Evolutionary conservation across 1,140 invertebrate species (phyloP).

Genomic region (Temnothorax nylanderi): DNA sequence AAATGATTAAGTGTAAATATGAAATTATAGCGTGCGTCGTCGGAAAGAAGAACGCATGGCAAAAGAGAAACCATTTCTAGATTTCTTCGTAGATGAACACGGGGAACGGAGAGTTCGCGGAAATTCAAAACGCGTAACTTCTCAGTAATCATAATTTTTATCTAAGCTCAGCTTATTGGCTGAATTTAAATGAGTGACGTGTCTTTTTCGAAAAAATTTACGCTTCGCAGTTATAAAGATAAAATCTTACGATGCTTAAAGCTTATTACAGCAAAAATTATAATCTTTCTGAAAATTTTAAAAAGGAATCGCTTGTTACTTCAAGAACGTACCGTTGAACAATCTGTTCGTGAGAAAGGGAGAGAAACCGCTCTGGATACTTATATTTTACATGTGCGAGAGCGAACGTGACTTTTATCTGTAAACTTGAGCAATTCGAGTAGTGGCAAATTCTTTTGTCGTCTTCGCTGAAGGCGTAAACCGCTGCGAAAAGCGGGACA

Average conservation of each 20-base stretch:
- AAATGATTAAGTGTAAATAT: conserved; percentile 51
- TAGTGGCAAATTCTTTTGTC: conserved; percentile 12
- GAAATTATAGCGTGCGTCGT: conserved; percentile 35
- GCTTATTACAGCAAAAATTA: background rate
- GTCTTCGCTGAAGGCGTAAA: conserved; percentile 13
- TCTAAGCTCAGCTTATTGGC: background rate
- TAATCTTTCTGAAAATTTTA: background rate
- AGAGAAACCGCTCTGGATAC: background rate
- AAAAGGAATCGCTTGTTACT: background rate
- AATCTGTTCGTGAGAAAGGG: background rate
- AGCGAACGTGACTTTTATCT: conserved; percentile 24
- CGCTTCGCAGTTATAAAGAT: background rate
- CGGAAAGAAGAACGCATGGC: conserved; percentile 1
- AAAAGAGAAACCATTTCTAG: conserved; percentile 32
- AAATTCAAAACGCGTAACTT: background rate
- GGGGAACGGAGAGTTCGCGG: background rate
- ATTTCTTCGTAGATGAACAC: background rate
- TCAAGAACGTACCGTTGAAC: background rate
- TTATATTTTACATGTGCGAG: background rate
- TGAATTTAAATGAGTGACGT: background rate
- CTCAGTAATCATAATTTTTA: background rate
- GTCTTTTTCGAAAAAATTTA: background rate
- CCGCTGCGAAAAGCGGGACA: conserved; percentile 21
- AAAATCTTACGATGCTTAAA: background rate
- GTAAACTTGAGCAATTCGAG: conserved; percentile 11